Evolutionary conservation across 2,888 invertebrate species (phyloP).

Genomic region (Brachyptera risi): DNA sequence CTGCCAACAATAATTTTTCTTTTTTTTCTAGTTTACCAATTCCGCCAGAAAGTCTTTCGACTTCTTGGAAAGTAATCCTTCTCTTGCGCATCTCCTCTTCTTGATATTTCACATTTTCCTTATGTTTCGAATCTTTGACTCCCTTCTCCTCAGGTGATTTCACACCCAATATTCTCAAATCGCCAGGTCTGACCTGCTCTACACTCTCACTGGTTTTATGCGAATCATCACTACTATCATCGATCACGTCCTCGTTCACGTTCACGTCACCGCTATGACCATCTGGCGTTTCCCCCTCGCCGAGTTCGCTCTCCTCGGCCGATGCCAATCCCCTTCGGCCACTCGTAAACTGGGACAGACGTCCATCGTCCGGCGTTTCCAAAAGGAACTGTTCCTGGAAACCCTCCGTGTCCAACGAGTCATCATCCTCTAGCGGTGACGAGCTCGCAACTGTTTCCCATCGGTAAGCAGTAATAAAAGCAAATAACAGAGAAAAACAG

Average conservation of each 20-base stretch:
- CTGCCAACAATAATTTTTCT: conserved; percentile 40
- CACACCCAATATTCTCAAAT: conserved; percentile 24
- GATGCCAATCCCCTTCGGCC: conserved; percentile 30
- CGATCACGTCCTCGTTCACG: conserved; percentile 32
- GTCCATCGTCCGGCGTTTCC: conserved; percentile 44
- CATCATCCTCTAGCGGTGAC: conserved; percentile 53
- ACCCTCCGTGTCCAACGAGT: conserved; percentile 52
- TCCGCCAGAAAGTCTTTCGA: conserved; percentile 37
- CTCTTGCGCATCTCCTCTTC: conserved; percentile 18
- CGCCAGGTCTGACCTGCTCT: conserved; percentile 28
- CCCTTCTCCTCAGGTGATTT: conserved; percentile 39
- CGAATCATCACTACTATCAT: conserved; percentile 38
- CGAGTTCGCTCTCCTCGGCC: conserved; percentile 30
- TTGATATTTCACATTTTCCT: conserved; percentile 36
- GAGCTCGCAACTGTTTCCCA: conserved; percentile 43
- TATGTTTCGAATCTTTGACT: conserved; percentile 37
- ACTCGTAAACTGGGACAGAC: neutral
- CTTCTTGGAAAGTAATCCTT: conserved; percentile 31
- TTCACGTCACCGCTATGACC: conserved; percentile 20
- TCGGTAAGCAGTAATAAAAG: conserved; percentile 4
- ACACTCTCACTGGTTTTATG: conserved; percentile 39
- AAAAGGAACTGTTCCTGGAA: conserved; percentile 50
- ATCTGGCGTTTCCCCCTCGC: conserved; percentile 29
- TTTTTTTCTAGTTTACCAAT: conserved; percentile 47
- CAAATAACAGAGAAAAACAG: conserved; percentile 24